Evolutionary conservation across 30 jellyfish, hydroid and myxozoan species (phyloP).

Genomic region (Aurelia sp.): DNA sequence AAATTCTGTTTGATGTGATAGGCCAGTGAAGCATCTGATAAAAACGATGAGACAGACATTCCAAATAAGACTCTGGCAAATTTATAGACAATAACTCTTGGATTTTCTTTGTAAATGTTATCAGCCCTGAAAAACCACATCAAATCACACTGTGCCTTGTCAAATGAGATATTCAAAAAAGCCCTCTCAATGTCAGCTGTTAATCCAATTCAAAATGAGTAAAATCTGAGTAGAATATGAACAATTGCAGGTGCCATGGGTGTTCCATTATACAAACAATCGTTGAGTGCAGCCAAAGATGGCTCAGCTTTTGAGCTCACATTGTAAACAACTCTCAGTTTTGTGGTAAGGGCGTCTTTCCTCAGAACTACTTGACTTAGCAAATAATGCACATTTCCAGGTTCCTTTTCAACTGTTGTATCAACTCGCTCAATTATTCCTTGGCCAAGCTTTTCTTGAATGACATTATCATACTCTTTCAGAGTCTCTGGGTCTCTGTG

Average conservation of each 20-base stretch:
- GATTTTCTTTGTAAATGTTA: too few relatives aligned
- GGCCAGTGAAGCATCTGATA: too few relatives aligned
- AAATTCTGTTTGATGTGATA: conserved; percentile 25
- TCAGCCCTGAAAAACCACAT: too few relatives aligned
- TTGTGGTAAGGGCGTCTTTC: conserved; percentile 22
- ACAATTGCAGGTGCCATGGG: conserved; percentile 42
- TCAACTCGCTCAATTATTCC: conserved; percentile 35
- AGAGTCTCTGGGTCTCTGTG: too few relatives aligned
- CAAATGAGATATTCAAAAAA: too few relatives aligned
- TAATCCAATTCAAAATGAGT: conserved; percentile 4
- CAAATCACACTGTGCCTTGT: too few relatives aligned
- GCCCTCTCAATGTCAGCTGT: conserved; percentile 41
- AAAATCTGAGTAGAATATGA: conserved; percentile 9
- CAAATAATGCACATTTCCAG: conserved; percentile 16
- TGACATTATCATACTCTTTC: conserved; percentile 9
- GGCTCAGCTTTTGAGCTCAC: conserved; percentile 15
- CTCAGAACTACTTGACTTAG: conserved; percentile 19
- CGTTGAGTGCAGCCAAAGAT: conserved; percentile 29
- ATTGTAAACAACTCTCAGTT: conserved; percentile 20
- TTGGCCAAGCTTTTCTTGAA: neutral
- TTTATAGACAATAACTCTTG: conserved; percentile 12
- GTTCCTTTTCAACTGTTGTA: neutral
- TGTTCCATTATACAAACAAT: conserved; percentile 23
- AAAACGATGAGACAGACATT: conserved; percentile 43
- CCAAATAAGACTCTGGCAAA: conserved; percentile 40